Percentiles rank a stretch among this genome's conserved stretches.
These are phyloP conservation scores for Scophthalmus maximus DNA, from an alignment of 2,113 vertebrate genomes.

Conservation along the genomic window DNA sequence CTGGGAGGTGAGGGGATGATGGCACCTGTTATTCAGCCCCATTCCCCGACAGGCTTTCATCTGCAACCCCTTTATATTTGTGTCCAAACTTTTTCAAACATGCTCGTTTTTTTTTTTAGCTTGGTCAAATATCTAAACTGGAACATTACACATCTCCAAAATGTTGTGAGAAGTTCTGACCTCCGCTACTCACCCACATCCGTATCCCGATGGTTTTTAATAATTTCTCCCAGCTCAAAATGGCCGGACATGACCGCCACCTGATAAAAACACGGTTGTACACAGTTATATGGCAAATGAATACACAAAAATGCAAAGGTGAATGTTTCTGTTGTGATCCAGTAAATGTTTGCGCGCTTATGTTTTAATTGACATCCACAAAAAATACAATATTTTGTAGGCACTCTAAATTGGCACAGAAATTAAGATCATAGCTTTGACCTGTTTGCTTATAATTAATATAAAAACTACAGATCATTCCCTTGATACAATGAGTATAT, in stretches of 20 bases:
- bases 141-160: not conserved
- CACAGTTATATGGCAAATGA: not conserved
- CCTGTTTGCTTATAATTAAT: not conserved
- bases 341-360: no score
- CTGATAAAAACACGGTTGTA: slow-evolving; percentile 65
- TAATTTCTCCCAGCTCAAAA: slow-evolving; percentile 93
- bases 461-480: not conserved
- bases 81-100: not conserved
- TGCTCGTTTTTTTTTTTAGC: not conserved
- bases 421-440: not conserved
- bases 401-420: no score
- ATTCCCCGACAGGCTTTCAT: no score
- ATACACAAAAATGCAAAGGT: not conserved
- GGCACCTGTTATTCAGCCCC: not conserved
- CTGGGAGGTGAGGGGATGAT: slow-evolving; percentile 65
- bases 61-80: not conserved
- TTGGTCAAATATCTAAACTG: not conserved
- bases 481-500: not conserved
- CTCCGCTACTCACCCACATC: slow-evolving; percentile 86
- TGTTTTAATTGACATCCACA: no score
- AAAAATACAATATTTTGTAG: not conserved
- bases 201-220: slow-evolving; percentile 90
- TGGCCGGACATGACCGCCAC: slow-evolving; percentile 94
- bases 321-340: not conserved
- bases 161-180: not conserved